These are phyloP conservation scores for Euwallacea fornicatus DNA, from an alignment of 1,140 invertebrate genomes.

Conservation along the genomic window DNA sequence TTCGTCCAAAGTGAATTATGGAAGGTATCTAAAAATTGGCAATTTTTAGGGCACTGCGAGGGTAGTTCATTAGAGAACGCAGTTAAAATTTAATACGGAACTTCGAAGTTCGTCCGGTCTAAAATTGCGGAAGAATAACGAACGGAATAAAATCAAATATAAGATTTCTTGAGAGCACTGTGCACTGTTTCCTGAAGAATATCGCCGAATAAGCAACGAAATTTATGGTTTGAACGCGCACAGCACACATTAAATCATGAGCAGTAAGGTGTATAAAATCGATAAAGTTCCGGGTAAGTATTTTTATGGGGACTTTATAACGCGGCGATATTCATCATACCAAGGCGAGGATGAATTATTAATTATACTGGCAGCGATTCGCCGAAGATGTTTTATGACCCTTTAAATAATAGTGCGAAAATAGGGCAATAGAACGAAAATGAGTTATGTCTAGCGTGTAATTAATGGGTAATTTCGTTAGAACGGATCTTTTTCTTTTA, in stretches of 20 bases:
- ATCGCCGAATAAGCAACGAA: background rate
- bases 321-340: background rate
- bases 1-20: too few relatives aligned
- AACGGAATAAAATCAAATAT: background rate
- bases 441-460: too few relatives aligned
- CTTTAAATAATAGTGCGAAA: too few relatives aligned
- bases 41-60: background rate
- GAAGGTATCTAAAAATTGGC: too few relatives aligned
- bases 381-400: too few relatives aligned
- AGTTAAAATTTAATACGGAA: background rate
- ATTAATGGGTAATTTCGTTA: too few relatives aligned
- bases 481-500: too few relatives aligned
- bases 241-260: conserved; percentile 4
- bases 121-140: too few relatives aligned
- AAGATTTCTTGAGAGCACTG: background rate
- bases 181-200: background rate
- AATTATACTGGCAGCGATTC: background rate
- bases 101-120: too few relatives aligned
- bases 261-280: conserved; percentile 5
- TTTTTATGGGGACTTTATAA: conserved; percentile 6
- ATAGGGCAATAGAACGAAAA: too few relatives aligned
- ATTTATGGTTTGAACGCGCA: background rate
- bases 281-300: conserved; percentile 1
- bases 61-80: background rate
- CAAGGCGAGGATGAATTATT: background rate